Conservation (phyloP, 2,888 invertebrate species). For the Acronicta alni region DNA sequence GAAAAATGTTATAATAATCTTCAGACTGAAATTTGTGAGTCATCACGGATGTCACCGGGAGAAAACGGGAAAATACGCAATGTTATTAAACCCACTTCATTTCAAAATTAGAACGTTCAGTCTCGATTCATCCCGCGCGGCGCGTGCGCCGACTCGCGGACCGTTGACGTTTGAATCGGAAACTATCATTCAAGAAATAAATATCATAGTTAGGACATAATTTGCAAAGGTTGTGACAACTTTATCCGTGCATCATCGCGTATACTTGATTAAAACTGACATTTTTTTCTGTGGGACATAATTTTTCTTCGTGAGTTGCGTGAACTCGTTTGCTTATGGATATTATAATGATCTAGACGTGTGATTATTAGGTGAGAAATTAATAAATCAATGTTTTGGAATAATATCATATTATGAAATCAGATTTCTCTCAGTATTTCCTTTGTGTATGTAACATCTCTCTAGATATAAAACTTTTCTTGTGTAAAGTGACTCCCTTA, state of each 20-base stretch:
- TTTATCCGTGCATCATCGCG: slow-evolving; percentile 27
- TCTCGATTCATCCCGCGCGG: slow-evolving; percentile 75
- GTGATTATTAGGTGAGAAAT: slow-evolving; percentile 5
- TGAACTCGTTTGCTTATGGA: slow-evolving; percentile 13
- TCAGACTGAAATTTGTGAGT: slow-evolving; percentile 67
- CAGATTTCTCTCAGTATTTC: not conserved
- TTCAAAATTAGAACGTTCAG: slow-evolving; percentile 87
- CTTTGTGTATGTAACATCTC: slow-evolving; percentile 4
- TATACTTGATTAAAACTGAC: slow-evolving; percentile 2
- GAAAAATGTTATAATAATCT: slow-evolving; percentile 48
- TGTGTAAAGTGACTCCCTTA: not conserved
- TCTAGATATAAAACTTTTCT: not conserved
- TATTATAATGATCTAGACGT: slow-evolving; percentile 13
- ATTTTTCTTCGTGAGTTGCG: slow-evolving; percentile 6
- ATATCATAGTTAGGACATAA: slow-evolving; percentile 40
- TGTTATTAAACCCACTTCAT: slow-evolving; percentile 86
- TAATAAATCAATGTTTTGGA: not conserved
- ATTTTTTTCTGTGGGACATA: slow-evolving; percentile 4
- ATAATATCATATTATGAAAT: not conserved
- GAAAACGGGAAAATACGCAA: slow-evolving; percentile 85
- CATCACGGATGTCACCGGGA: slow-evolving; percentile 74
- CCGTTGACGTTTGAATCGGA: slow-evolving; percentile 62
- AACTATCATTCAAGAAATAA: slow-evolving; percentile 54
- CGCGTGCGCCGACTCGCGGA: slow-evolving; percentile 76
- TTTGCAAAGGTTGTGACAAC: slow-evolving; percentile 45